Evolutionary conservation across 2,888 invertebrate species (phyloP), one percentile per base, ranked within the genome.

Genomic region (Idaea dimidiata): DNA sequence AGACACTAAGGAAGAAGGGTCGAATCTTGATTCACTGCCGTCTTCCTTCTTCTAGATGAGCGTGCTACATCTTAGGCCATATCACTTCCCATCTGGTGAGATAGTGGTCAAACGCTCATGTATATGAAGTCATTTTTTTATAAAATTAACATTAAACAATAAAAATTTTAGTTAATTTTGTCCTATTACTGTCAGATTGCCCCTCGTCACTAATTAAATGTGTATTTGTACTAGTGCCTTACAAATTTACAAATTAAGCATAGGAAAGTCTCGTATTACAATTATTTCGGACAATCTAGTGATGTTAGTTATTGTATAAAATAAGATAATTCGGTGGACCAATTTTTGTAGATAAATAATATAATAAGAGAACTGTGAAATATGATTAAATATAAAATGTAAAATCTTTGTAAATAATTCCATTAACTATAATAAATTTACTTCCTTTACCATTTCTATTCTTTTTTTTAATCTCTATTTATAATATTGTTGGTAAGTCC

Each of bases 231-330:
- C 56, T 68, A 59, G 66, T 69, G 66, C 63, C 67, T 65, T 66
- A 66, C 61, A 58, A 62, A 64, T 24, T 63, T 68, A 68, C 66
- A 72, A 70, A 69, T 69, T 68, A 69, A 54, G 16, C 64, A 65
- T 65, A 66, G 69, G 66, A 62, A n/a, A 60, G 16, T 54, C 58
- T 56, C 18, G 56, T 8, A 18, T 56, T 43, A 43, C 10, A 43
- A 10, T 8, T 14, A 14, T 43, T 43, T 43, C 43, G 43, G 43
- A 43, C 43, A 43, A 43, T 43, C 43, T 43, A 43, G 43, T 43
- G 43, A 43, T 43, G 43, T 43, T 14, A 43, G 14, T 59, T 57
- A 60, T 31, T 60, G 32, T 61, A 58, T 57, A 57, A 43, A 57
- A 16, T 58, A 33, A 54, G 57, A 18, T 54, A 62, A 58, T 63